phyloP scores from a whole-genome alignment of 2,888 invertebrate species.

The Graphium colonna region DNA sequence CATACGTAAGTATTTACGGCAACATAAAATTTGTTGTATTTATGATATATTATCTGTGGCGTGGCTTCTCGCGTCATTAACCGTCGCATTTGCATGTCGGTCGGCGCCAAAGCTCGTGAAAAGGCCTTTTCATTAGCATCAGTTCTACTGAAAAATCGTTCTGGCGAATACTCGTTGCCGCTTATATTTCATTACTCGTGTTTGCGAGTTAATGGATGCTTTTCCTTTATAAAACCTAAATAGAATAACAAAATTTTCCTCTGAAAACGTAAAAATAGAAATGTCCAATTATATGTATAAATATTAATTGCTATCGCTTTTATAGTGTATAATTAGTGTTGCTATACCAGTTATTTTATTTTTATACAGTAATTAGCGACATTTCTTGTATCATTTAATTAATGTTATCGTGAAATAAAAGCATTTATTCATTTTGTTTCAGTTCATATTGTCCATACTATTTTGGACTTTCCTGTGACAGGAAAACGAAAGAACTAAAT shows the following conservation, averaged over 20 bases:
- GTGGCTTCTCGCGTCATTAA: conserved; percentile 66
- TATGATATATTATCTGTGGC: conserved; percentile 46
- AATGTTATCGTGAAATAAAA: too few relatives aligned
- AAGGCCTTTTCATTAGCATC: conserved; percentile 77
- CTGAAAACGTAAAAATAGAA: neutral
- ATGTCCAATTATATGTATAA: conserved; percentile 12
- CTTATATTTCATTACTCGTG: conserved; percentile 13
- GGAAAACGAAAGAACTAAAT: too few relatives aligned
- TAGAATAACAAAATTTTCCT: conserved; percentile 1
- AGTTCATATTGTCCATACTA: too few relatives aligned
- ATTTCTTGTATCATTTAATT: too few relatives aligned
- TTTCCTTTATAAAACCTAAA: conserved; percentile 7
- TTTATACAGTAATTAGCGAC: too few relatives aligned
- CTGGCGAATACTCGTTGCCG: conserved; percentile 42
- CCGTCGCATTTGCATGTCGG: conserved; percentile 19
- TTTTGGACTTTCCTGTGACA: too few relatives aligned
- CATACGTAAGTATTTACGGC: neutral
- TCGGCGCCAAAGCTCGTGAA: conserved; percentile 70
- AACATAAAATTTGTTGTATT: neutral
- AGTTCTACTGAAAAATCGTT: conserved; percentile 74
- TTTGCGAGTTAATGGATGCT: conserved; percentile 12
- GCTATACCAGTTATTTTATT: too few relatives aligned
- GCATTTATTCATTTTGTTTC: too few relatives aligned
- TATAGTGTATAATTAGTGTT: too few relatives aligned
- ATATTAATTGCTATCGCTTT: too few relatives aligned